A percentile compares a stretch with the other conserved stretches of the same genome.
Conservation (phyloP, 2,113 vertebrate genomes). For the Sciurus niger region DNA sequence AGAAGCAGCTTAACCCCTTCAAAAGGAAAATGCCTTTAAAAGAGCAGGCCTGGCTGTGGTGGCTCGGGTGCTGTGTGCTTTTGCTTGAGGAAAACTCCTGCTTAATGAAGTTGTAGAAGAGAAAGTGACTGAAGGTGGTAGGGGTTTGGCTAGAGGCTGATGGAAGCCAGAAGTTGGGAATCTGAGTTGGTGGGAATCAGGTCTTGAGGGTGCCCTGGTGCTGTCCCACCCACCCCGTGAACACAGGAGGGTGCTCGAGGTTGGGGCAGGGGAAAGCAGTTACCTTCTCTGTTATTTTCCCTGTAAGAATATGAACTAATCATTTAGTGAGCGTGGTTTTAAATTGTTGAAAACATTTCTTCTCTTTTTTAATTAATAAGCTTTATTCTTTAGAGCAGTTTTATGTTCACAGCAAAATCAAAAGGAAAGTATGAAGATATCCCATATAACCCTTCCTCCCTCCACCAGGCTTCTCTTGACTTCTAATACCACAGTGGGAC, state of each 20-base stretch:
- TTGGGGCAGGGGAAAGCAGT: not conserved
- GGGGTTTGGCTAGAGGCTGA: not conserved
- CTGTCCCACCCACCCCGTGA: not conserved
- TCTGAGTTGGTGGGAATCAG: conserved; percentile 60
- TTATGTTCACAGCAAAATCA: not conserved
- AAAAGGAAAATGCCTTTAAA: conserved; percentile 21
- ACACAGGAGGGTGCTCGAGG: conserved; percentile 53
- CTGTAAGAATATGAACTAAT: conserved; percentile 34
- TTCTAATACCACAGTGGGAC: too few relatives aligned
- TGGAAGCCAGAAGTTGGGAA: conserved; percentile 11
- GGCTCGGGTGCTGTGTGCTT: not conserved
- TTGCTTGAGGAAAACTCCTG: not conserved
- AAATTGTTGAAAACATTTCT: not conserved
- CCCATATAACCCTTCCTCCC: not conserved
- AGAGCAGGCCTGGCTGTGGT: not conserved
- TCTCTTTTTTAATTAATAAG: not conserved
- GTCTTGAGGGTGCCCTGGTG: not conserved
- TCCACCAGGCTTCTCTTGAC: not conserved
- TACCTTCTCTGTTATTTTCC: conserved; percentile 65
- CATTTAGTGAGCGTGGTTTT: conserved; percentile 18
- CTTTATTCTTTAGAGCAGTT: not conserved
- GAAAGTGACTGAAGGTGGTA: not conserved
- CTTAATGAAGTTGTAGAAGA: not conserved
- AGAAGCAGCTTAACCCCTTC: conserved; percentile 32
- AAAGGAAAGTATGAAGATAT: not conserved